phyloP scores from a whole-genome alignment of 2,113 vertebrate genomes.

The Paramormyrops kingsleyae region DNA sequence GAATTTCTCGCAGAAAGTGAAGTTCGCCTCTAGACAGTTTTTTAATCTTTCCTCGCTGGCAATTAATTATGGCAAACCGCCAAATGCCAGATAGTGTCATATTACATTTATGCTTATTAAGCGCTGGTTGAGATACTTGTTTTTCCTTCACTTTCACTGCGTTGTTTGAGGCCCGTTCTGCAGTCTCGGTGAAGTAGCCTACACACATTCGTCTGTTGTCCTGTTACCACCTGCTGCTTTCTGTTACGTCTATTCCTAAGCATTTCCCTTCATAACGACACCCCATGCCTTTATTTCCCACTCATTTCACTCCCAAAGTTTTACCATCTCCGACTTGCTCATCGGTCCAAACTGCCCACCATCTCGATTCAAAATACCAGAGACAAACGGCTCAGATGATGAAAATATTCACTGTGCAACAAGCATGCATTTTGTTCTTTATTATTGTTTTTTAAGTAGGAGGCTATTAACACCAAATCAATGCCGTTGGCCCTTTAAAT shows the following conservation, averaged over 20 bases:
- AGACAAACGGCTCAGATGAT: neutral
- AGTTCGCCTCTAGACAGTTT: neutral
- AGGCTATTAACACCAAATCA: neutral
- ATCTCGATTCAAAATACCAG: neutral
- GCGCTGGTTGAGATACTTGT: neutral
- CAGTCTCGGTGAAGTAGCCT: neutral
- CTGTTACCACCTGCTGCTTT: neutral
- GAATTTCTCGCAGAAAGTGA: neutral
- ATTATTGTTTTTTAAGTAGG: neutral
- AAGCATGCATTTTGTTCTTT: neutral
- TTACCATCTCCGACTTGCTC: neutral
- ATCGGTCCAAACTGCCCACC: neutral
- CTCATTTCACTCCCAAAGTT: neutral
- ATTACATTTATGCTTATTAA: neutral
- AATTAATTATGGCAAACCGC: neutral
- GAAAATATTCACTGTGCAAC: neutral
- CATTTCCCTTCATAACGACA: neutral
- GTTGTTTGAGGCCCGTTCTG: neutral
- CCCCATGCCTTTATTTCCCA: neutral
- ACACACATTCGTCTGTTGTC: neutral
- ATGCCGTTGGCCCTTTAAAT: neutral
- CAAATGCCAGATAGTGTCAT: neutral
- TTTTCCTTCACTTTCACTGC: neutral
- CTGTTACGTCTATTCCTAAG: neutral
- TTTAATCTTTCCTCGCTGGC: constrained; percentile 1